Percentiles rank a stretch among this genome's conserved stretches.
Conservation (phyloP, 1,140 invertebrate species). For the Lineus longissimus region DNA sequence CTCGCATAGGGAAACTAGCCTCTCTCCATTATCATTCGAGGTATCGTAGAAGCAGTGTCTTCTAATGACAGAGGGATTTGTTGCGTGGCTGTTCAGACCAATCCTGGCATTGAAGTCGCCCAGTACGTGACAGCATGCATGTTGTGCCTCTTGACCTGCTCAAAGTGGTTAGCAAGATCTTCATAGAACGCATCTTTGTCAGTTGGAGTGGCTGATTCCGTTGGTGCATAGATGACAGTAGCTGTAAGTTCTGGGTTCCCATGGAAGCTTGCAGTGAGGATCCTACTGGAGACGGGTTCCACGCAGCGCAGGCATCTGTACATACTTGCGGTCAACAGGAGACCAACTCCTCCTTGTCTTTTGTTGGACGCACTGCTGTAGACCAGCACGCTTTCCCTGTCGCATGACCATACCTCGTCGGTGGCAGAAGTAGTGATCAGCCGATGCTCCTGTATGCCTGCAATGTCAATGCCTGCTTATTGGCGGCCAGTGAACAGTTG, state of each 20-base stretch:
- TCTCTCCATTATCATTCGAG: neutral
- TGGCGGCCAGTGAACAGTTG: neutral
- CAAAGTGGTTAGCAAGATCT: neutral
- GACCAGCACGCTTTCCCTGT: neutral
- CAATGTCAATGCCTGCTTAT: neutral
- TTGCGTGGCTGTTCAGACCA: neutral
- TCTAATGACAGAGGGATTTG: neutral
- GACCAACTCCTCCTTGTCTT: neutral
- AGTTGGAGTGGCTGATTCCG: neutral
- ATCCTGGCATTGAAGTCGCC: neutral
- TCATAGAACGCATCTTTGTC: neutral
- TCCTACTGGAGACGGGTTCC: neutral
- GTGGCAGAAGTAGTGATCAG: neutral
- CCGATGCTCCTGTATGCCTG: neutral
- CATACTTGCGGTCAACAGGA: neutral
- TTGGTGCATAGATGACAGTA: neutral
- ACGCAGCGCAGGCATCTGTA: neutral
- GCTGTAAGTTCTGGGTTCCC: neutral
- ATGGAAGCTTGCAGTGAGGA: neutral
- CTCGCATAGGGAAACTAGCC: neutral
- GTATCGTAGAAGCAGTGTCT: neutral
- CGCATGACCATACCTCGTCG: neutral
- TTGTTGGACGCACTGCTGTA: neutral
- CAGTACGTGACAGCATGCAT: neutral
- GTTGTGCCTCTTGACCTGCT: neutral